A percentile compares a stretch with the other conserved stretches of the same genome.
These are phyloP conservation scores for Ectemnius continuus DNA, from an alignment of 2,888 invertebrate genomes.

Conservation along the genomic window DNA sequence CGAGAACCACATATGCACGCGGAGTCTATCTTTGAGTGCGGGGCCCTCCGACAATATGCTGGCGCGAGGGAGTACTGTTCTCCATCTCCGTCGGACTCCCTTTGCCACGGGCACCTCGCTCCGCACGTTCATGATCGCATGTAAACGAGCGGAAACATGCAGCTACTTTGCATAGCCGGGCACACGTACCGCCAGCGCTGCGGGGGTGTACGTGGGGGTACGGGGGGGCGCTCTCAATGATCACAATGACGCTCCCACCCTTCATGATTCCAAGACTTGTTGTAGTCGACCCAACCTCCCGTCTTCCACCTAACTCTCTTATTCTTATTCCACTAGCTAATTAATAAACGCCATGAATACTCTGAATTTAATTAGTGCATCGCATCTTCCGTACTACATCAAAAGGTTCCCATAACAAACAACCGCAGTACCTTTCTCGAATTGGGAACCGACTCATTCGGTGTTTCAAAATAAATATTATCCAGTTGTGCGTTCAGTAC, in stretches of 20 bases:
- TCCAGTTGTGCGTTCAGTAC: too few species aligned
- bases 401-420: too few species aligned
- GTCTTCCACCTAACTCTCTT: neutral
- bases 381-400: too few species aligned
- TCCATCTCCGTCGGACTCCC: neutral
- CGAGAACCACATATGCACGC: conserved; percentile 11
- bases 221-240: conserved; percentile 55
- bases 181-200: conserved; percentile 24
- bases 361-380: too few species aligned
- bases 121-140: conserved; percentile 58
- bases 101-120: conserved; percentile 37
- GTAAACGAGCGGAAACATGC: conserved; percentile 59
- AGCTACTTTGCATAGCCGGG: conserved; percentile 47
- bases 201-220: too few species aligned
- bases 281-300: neutral
- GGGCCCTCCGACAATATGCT: conserved; percentile 33
- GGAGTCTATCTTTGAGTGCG: conserved; percentile 50
- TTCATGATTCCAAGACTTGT: conserved; percentile 40
- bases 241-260: conserved; percentile 52
- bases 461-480: too few species aligned
- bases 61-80: conserved; percentile 23
- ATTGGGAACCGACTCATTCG: too few species aligned
- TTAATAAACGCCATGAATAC: neutral
- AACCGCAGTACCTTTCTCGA: too few species aligned
- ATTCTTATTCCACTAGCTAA: neutral